Percentiles rank a stretch among this genome's conserved stretches.
Conservation (phyloP, 2,113 vertebrate species). For the Cyphomyrus discorhynchus region DNA sequence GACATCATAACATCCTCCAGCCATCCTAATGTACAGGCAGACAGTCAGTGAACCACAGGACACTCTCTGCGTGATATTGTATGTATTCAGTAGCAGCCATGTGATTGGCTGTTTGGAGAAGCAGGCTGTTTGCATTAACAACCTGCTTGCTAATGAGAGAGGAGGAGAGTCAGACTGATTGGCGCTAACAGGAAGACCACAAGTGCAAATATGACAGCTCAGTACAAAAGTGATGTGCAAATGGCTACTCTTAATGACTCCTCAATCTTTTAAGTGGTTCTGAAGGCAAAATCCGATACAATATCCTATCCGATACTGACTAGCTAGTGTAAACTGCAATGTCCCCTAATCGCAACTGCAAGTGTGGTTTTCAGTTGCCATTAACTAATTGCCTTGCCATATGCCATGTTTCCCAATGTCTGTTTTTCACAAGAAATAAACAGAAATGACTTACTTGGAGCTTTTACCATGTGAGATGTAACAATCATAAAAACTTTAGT, state of each 20-base stretch:
- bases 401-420: background rate
- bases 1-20: background rate
- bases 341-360: background rate
- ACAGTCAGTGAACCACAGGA: background rate
- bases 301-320: background rate
- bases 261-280: background rate
- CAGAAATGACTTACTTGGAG: background rate
- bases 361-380: background rate
- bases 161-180: background rate
- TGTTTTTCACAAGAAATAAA: background rate
- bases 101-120: background rate
- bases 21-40: background rate
- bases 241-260: background rate
- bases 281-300: background rate
- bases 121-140: background rate
- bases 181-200: background rate
- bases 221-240: background rate
- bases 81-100: background rate
- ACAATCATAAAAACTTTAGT: background rate
- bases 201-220: background rate
- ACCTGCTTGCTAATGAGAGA: background rate
- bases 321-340: background rate
- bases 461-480: background rate
- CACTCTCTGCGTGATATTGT: background rate
- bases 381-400: background rate